Conservation (phyloP, 1,140 invertebrate genomes). For the Subanguina moxae region DNA sequence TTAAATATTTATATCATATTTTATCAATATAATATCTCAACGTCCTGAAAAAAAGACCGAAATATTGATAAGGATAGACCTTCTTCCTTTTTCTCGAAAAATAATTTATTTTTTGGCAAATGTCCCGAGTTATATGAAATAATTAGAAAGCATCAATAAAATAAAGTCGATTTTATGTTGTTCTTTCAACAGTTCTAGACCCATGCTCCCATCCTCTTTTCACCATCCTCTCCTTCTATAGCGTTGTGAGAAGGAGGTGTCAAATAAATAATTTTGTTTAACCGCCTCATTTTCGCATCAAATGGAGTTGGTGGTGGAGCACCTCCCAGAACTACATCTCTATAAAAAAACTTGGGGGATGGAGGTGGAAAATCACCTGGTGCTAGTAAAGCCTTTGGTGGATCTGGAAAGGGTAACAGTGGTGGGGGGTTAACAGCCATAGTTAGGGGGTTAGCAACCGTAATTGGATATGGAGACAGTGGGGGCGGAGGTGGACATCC, state of each 20-base stretch:
- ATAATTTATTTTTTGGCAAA: no score
- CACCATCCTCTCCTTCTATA: no score
- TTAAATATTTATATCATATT: no score
- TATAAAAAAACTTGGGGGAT: conserved; percentile 1
- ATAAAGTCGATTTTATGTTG: no score
- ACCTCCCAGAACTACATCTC: not conserved
- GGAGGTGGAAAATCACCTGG: not conserved
- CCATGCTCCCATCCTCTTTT: no score
- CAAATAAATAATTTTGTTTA: not conserved
- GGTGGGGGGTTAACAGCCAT: conserved; percentile 1
- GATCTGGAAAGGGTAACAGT: conserved; percentile 9
- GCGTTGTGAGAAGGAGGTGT: not conserved
- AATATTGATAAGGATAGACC: no score
- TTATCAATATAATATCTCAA: no score
- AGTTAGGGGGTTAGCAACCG: conserved; percentile 1
- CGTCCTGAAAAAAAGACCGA: no score
- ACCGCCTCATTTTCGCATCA: not conserved
- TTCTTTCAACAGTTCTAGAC: no score
- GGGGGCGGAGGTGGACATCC: not conserved
- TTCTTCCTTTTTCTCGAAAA: no score
- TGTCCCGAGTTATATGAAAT: no score
- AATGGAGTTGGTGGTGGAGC: conserved; percentile 4
- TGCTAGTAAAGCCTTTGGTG: not conserved
- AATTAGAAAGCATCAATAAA: no score
- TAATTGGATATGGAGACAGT: not conserved